Base-by-base conservation (phyloP, 2,888 invertebrate genomes). In the Cerceris rybyensis region DNA sequence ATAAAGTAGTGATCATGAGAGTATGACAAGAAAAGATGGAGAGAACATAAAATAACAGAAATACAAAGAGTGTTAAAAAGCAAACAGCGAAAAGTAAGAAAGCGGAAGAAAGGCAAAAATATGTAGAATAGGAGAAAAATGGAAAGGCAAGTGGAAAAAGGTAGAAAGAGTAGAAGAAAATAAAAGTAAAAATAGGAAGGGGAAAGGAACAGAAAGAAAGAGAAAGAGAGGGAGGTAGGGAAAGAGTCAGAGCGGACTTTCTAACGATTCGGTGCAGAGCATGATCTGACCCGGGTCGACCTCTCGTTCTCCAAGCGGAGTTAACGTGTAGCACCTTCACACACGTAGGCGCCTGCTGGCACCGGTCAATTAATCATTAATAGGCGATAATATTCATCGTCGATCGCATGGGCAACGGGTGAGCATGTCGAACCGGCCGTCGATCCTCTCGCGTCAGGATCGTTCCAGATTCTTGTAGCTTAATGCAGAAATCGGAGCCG, bases 251-350 rank as follows among this genome's bases (percentile, higher is more conserved):
- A 75, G 71, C 85, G 68, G 85, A 89, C 91, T 91, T 91, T 91
- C 91, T 91, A 90, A 91, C 91, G 88, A 89, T 88, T 88, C 86
- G 88, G 88, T 80, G 86, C 86, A 83, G 86, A 86, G 85, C 88
- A 88, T 89, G 90, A 89, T 86, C 82, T 84, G 87, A 90, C 89
- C 90, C 78, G 63, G 59, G 70, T 49, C 81, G 88, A 90, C 88
- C 89, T 83, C 86, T 83, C 84, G 84, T 88, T 85, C 82, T 80
- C 77, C 69, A 70, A 68, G 80, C 79, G 61, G 75, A 80, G 82
- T 81, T 78, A 75, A 72, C 83, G 82, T 83, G 83, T 83, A 85
- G 79, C 84, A 79, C 85, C 83, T 83, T 84, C 81, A 76, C 83
- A 81, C 86, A 78, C 83, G 82, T 80, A 83, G 77, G 77, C 79